Evolutionary conservation across 2,797 vertebrate species (phyloP), one percentile per base, ranked within the genome.

Genomic region (Chelidonichthys spinosus): DNA sequence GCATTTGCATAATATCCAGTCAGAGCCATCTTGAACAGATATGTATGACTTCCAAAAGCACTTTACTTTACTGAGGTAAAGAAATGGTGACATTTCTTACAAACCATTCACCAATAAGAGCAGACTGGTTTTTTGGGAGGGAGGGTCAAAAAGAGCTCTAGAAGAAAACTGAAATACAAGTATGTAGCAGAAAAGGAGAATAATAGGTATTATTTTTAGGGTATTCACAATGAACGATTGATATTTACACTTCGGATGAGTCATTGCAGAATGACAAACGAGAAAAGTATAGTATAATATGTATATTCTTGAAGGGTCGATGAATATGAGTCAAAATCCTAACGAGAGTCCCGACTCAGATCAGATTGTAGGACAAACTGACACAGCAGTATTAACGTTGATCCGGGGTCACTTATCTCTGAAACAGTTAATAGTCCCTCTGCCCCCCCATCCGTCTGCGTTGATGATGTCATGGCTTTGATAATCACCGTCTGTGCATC

Each of bases 401-500:
- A 37, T 59, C 33, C 37, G 35, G 56, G 36, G 53, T 66, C 61
- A 74, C n/a, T 69, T 61, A 44, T 79, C 53, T 72, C 72, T 64
- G 13, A 74, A 82, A 71, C 25, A 42, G 63, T 35, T 54, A 78
- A 72, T 71, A 15, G n/a, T 63, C 74, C 76, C 54, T 66, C 55
- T 80, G 84, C 74, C 81, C 73, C 25, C 25, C 25, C 25, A 25
- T 25, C 25, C 61, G 82, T 85, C 84, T 87, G 79, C 84, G 86
- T 88, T 81, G 87, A 92, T 91, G 92, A 92, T 87, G 87, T 86
- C 87, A 91, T 79, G 78, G 83, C 83, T 86, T 76, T 87, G 81
- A 90, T 86, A 85, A 87, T 90, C 80, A 74, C 83, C 66, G 83
- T 87, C 90, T 83, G 87, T 85, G 89, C 91, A 25, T 89, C 72